phyloP scores from a whole-genome alignment of 1,140 invertebrate species.

The Macrotrachela quadricornifera region DNA sequence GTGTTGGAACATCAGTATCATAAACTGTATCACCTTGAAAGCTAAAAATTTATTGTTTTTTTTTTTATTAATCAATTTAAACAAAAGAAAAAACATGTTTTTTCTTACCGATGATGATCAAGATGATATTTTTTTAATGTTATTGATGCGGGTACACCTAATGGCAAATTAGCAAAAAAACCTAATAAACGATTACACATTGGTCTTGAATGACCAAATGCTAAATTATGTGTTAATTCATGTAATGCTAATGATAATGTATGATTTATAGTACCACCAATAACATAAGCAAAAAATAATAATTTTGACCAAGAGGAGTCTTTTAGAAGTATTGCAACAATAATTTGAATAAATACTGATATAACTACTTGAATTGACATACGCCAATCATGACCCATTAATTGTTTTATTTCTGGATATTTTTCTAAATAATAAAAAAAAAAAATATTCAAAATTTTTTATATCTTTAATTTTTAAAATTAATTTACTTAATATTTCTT shows the following conservation, averaged over 20 bases:
- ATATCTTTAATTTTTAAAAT: too few species aligned
- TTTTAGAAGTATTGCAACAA: constrained; percentile 53
- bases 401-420: constrained; percentile 81
- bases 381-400: constrained; percentile 72
- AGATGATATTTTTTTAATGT: constrained; percentile 96
- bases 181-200: constrained; percentile 64
- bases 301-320: constrained; percentile 51
- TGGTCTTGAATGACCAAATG: constrained; percentile 69
- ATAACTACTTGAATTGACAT: constrained; percentile 69
- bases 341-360: constrained; percentile 61
- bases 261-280: constrained; percentile 90
- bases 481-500: constrained; percentile 65
- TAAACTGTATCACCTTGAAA: constrained; percentile 83
- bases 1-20: constrained; percentile 85
- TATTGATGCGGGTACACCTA: constrained; percentile 76
- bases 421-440: constrained; percentile 45
- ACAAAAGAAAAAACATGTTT: not conserved
- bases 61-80: not conserved
- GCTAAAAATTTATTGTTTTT: constrained; percentile 29
- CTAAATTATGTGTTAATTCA: constrained; percentile 88
- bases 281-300: constrained; percentile 59
- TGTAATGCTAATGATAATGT: constrained; percentile 86
- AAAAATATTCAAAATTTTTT: not conserved
- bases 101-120: constrained; percentile 53
- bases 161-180: constrained; percentile 82